phyloP scores from a whole-genome alignment of 1,140 invertebrate species.

The Pseudomyrmex gracilis region DNA sequence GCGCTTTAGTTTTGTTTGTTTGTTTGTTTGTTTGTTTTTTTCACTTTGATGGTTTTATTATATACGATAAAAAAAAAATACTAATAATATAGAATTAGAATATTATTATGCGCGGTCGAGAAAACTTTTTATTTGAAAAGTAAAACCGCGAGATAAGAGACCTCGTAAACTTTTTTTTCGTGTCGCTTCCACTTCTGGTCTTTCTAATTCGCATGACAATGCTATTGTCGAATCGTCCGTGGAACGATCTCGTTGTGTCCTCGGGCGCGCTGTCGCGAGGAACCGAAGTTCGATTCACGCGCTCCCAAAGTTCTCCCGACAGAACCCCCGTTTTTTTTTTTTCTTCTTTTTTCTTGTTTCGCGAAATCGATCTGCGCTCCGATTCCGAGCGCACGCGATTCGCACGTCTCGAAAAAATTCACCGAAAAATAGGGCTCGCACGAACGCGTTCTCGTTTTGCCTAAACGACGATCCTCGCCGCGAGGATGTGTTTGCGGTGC shows the following conservation, averaged over 20 bases:
- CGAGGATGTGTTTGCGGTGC: not conserved
- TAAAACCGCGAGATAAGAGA: too few relatives aligned
- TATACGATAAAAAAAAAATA: too few relatives aligned
- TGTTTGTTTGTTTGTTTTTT: too few relatives aligned
- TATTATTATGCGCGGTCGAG: too few relatives aligned
- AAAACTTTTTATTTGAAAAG: too few relatives aligned
- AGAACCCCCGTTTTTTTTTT: not conserved
- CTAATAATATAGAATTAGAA: too few relatives aligned
- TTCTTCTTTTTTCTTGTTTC: not conserved
- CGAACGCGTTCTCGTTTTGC: not conserved
- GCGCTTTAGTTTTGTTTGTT: too few relatives aligned
- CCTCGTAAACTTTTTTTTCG: too few relatives aligned
- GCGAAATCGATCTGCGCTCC: not conserved
- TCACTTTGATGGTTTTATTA: too few relatives aligned
- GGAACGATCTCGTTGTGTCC: slow-evolving; percentile 17
- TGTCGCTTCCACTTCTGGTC: not conserved
- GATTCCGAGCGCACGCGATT: slow-evolving; percentile 32
- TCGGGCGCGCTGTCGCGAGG: slow-evolving; percentile 8
- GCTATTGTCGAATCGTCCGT: slow-evolving; percentile 26
- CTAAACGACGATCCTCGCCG: not conserved
- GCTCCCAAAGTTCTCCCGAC: slow-evolving; percentile 8
- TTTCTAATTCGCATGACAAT: slow-evolving; percentile 31
- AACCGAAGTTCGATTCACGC: not conserved
- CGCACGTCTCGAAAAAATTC: slow-evolving; percentile 21
- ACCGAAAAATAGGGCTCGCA: slow-evolving; percentile 2